A percentile compares a stretch with the other conserved stretches of the same genome.
phyloP scores from a whole-genome alignment of 2,113 vertebrate species.

The Sialia sialis region DNA sequence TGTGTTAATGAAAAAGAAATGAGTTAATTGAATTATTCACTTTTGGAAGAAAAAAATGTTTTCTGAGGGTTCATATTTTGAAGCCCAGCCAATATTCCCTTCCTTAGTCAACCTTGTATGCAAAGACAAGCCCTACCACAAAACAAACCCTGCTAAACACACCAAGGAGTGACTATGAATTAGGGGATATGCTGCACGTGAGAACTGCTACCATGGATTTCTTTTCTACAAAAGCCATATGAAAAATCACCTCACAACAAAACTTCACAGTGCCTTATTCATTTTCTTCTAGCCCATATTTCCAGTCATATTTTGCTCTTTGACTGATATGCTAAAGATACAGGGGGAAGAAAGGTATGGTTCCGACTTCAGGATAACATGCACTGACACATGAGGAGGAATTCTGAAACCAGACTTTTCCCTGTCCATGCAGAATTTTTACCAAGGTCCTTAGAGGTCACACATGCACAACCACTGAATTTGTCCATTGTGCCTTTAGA shows the following conservation, averaged over 20 bases:
- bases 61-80: background rate
- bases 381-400: background rate
- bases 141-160: background rate
- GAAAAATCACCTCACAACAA: background rate
- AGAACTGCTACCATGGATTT: background rate
- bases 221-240: background rate
- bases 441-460: slow-evolving; percentile 12
- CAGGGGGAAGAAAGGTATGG: background rate
- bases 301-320: background rate
- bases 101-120: background rate
- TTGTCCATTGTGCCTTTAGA: background rate
- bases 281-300: background rate
- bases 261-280: background rate
- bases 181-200: background rate
- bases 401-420: background rate
- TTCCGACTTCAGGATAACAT: background rate
- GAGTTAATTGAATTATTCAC: slow-evolving; percentile 4
- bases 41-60: background rate
- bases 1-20: background rate
- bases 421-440: background rate
- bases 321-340: background rate
- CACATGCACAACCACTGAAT: background rate
- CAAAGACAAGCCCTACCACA: background rate
- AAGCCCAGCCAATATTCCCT: background rate
- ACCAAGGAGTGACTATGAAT: background rate